Conservation (phyloP, 1,140 invertebrate species). For the Macrocentrus cingulum region DNA sequence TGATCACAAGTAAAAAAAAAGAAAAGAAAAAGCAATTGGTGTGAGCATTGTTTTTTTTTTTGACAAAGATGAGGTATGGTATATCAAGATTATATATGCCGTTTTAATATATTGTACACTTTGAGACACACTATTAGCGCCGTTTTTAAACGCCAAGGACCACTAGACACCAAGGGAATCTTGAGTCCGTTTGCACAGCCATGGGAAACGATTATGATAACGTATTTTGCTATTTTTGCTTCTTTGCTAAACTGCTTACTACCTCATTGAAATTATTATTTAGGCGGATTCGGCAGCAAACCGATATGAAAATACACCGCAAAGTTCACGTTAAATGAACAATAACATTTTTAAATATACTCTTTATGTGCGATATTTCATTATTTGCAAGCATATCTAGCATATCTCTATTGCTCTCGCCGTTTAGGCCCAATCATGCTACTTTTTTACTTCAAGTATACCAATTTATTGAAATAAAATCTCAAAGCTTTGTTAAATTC, state of each 20-base stretch:
- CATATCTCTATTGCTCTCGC: background rate
- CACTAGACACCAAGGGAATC: slow-evolving; percentile 25
- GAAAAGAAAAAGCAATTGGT: slow-evolving; percentile 5
- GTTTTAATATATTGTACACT: slow-evolving; percentile 28
- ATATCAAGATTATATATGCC: slow-evolving; percentile 29
- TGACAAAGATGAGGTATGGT: slow-evolving; percentile 39
- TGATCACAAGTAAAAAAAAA: slow-evolving; percentile 37
- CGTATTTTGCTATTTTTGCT: slow-evolving; percentile 3
- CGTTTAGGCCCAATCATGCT: slow-evolving; percentile 8
- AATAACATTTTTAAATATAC: slow-evolving; percentile 1
- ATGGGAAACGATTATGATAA: slow-evolving; percentile 35
- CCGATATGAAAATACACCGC: slow-evolving; percentile 2
- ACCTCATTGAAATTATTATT: background rate
- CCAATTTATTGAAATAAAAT: background rate
- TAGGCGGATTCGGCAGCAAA: slow-evolving; percentile 2
- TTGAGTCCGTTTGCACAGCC: slow-evolving; percentile 51
- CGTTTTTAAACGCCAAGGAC: slow-evolving; percentile 22
- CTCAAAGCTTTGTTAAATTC: background rate
- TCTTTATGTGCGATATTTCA: slow-evolving; percentile 13
- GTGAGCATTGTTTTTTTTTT: slow-evolving; percentile 12
- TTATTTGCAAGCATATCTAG: slow-evolving; percentile 5
- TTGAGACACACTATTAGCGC: slow-evolving; percentile 19
- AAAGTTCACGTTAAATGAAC: slow-evolving; percentile 14
- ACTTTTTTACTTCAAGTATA: background rate
- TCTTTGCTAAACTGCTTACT: slow-evolving; percentile 1